Evolutionary conservation across 64 coral and sea anemone species (phyloP).

Genomic region (Stichodactyla mertensii): DNA sequence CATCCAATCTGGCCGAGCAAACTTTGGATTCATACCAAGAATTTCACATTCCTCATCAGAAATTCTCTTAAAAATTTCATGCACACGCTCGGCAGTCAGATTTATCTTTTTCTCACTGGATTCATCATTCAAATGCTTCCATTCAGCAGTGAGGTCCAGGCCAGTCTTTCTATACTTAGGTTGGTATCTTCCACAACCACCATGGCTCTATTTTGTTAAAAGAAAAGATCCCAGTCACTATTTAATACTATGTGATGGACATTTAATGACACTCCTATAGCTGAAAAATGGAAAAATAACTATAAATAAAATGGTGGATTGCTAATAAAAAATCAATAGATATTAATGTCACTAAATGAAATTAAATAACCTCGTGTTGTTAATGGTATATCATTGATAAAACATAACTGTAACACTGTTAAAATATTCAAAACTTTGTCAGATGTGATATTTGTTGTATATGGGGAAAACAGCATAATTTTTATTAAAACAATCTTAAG

Average conservation of each 20-base stretch:
- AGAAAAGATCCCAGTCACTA: background rate
- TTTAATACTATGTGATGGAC: background rate
- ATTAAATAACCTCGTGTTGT: no score
- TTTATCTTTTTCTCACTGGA: slow-evolving; percentile 96
- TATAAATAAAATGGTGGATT: background rate
- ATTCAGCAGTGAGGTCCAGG: slow-evolving; percentile 94
- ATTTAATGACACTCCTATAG: background rate
- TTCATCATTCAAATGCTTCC: slow-evolving; percentile 98
- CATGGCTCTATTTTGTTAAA: slow-evolving; percentile 61
- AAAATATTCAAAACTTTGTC: no score
- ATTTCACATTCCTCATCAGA: slow-evolving; percentile 97
- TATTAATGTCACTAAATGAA: background rate
- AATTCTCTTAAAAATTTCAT: slow-evolving; percentile 97
- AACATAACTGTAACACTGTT: no score
- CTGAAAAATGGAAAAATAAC: background rate
- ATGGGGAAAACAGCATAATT: no score
- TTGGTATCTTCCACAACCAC: slow-evolving; percentile 96
- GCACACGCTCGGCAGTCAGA: slow-evolving; percentile 91
- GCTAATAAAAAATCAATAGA: no score
- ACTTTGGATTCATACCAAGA: slow-evolving; percentile 74
- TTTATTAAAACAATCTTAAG: no score
- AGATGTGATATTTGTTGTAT: no score
- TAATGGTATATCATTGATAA: no score
- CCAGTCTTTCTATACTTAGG: slow-evolving; percentile 83
- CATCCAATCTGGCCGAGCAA: slow-evolving; percentile 97